Conservation (phyloP, 1,140 invertebrate genomes). For the Aradophagus sp. region DNA sequence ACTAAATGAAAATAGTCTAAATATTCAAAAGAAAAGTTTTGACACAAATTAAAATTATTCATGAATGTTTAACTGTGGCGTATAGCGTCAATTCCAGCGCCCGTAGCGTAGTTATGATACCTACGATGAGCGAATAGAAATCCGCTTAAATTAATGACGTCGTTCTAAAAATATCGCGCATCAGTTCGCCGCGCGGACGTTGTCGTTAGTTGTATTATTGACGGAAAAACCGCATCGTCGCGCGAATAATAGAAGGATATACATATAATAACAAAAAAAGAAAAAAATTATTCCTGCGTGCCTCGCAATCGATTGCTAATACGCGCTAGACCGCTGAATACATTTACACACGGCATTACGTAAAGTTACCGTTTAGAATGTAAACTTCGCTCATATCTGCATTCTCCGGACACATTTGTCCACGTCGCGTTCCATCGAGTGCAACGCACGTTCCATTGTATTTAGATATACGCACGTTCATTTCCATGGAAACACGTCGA, state of each 20-base stretch:
- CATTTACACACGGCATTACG: slow-evolving; percentile 23
- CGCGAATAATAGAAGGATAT: too few species aligned
- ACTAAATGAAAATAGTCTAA: too few species aligned
- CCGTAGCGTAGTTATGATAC: slow-evolving; percentile 4
- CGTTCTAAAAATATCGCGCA: slow-evolving; percentile 17
- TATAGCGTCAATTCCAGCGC: too few species aligned
- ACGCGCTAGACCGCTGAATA: slow-evolving; percentile 20
- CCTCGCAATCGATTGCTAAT: slow-evolving; percentile 28
- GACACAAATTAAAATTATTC: too few species aligned
- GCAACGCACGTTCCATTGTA: slow-evolving; percentile 36
- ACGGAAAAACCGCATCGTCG: too few species aligned
- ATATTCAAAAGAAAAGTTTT: too few species aligned
- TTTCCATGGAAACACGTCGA: slow-evolving; percentile 21
- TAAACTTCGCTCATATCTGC: slow-evolving; percentile 38
- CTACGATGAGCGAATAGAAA: slow-evolving; percentile 23
- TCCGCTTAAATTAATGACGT: slow-evolving; percentile 11
- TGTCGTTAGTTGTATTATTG: too few species aligned
- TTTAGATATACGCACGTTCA: slow-evolving; percentile 21
- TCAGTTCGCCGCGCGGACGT: neutral
- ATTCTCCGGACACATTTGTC: slow-evolving; percentile 29
- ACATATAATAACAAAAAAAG: slow-evolving; percentile 1
- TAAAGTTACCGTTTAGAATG: slow-evolving; percentile 44
- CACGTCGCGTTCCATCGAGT: slow-evolving; percentile 20
- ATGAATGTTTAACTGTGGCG: too few species aligned
- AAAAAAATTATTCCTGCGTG: slow-evolving; percentile 7